A percentile compares a stretch with the other conserved stretches of the same genome.
Evolutionary conservation across 1,140 invertebrate species (phyloP).

Genomic region (Coenobita brevimanus): DNA sequence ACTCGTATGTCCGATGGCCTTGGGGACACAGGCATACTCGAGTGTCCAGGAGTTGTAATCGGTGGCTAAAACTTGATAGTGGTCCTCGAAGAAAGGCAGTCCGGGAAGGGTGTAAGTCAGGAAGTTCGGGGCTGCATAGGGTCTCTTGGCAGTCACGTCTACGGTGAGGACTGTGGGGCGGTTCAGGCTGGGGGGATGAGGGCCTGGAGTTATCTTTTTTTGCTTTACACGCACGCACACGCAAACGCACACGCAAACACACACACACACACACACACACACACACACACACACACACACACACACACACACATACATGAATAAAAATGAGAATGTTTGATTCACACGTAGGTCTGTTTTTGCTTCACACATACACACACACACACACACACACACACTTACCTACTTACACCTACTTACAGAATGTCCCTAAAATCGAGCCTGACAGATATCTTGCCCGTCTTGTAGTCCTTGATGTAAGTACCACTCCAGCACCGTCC

Average conservation of each 20-base stretch:
- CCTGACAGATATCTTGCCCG: conserved; percentile 53
- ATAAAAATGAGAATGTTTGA: neutral
- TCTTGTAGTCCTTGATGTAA: conserved; percentile 49
- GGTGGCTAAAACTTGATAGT: conserved; percentile 60
- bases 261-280: too few relatives aligned
- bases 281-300: conserved; percentile 17
- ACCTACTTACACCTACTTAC: conserved; percentile 37
- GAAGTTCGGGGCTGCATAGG: too few relatives aligned
- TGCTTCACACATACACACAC: too few relatives aligned
- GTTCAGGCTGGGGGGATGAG: too few relatives aligned
- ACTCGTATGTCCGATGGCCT: conserved; percentile 52
- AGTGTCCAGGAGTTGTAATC: conserved; percentile 64
- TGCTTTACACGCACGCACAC: neutral
- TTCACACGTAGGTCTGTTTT: too few relatives aligned
- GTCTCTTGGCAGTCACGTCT: too few relatives aligned
- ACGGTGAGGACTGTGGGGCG: too few relatives aligned
- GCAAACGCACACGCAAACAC: neutral
- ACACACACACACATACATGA: conserved; percentile 7
- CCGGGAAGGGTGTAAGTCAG: too few relatives aligned
- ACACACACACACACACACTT: neutral
- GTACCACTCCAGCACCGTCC: conserved; percentile 64
- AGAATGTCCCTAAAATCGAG: conserved; percentile 58
- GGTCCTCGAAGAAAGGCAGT: conserved; percentile 59
- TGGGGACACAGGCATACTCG: conserved; percentile 56
- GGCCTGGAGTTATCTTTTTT: conserved; percentile 3